A percentile compares a stretch with the other conserved stretches of the same genome.
These are phyloP conservation scores for Trachelus iudaicus DNA, from an alignment of 2,888 invertebrate species.

Conservation along the genomic window DNA sequence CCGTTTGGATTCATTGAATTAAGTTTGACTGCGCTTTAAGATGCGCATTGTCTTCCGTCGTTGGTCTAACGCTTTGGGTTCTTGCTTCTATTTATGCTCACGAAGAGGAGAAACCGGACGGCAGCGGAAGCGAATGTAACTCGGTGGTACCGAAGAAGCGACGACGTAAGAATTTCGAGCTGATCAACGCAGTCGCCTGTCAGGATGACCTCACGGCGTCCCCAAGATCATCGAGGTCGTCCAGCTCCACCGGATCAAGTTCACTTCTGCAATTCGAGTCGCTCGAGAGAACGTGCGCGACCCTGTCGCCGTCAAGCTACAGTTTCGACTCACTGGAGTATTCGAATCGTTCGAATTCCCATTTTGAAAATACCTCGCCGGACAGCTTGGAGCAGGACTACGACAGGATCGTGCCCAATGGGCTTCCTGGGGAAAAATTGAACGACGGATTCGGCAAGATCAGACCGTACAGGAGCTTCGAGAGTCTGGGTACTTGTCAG, in stretches of 20 bases:
- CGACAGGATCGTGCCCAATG: conserved; percentile 53
- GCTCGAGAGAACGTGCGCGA: conserved; percentile 76
- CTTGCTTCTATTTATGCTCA: conserved; percentile 7
- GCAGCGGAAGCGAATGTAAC: conserved; percentile 66
- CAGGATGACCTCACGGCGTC: conserved; percentile 60
- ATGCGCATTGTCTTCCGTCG: too few species aligned
- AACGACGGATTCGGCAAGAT: conserved; percentile 50
- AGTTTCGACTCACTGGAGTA: conserved; percentile 70
- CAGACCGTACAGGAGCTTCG: conserved; percentile 67
- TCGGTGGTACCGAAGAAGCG: conserved; percentile 66
- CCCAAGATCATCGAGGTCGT: conserved; percentile 67
- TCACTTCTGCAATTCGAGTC: conserved; percentile 88
- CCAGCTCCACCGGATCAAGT: conserved; percentile 79
- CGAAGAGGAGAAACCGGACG: conserved; percentile 53
- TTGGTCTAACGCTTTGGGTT: conserved; percentile 15
- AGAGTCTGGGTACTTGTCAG: conserved; percentile 65
- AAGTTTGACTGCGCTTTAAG: too few species aligned
- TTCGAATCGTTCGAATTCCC: conserved; percentile 53
- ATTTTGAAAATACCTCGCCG: conserved; percentile 64
- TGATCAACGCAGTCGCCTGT: conserved; percentile 21
- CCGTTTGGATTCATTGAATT: too few species aligned
- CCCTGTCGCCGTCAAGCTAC: conserved; percentile 66
- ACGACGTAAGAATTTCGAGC: conserved; percentile 52
- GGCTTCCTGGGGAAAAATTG: conserved; percentile 26
- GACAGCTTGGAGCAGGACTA: conserved; percentile 68